phyloP scores from a whole-genome alignment of 2,113 vertebrate species.

The Arvicanthis niloticus region DNA sequence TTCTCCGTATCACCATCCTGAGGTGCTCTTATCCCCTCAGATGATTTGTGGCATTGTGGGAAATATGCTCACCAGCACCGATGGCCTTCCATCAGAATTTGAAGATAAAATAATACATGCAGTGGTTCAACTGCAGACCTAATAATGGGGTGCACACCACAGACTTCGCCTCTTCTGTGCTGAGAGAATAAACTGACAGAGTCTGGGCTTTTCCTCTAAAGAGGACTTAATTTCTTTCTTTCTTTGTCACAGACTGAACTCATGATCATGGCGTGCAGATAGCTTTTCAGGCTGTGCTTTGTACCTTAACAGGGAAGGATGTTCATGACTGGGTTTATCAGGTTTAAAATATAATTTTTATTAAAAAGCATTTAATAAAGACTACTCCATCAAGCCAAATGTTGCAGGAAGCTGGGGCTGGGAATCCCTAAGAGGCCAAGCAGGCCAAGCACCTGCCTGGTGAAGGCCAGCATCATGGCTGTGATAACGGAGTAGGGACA shows the following conservation, averaged over 20 bases:
- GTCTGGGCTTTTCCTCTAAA: not conserved
- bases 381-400: not conserved
- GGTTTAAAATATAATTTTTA: slow-evolving; percentile 44
- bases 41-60: not conserved
- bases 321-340: slow-evolving; percentile 57
- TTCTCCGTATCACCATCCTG: not conserved
- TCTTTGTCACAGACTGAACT: not conserved
- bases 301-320: slow-evolving; percentile 56
- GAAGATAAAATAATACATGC: not conserved
- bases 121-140: not conserved
- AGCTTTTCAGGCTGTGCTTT: not conserved
- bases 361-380: slow-evolving; percentile 59
- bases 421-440: not conserved
- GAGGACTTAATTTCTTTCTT: not conserved
- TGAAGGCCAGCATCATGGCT: not conserved
- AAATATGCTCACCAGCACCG: accelerated
- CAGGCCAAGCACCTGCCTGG: slow-evolving; percentile 25
- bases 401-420: not conserved
- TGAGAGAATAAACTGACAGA: not conserved
- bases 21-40: not conserved
- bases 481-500: not conserved
- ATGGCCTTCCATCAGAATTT: not conserved
- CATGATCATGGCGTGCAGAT: accelerated
- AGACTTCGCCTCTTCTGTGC: not conserved
- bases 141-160: not conserved